Conservation (phyloP, 2,888 invertebrate species). For the Nemotelus pantherinus region DNA sequence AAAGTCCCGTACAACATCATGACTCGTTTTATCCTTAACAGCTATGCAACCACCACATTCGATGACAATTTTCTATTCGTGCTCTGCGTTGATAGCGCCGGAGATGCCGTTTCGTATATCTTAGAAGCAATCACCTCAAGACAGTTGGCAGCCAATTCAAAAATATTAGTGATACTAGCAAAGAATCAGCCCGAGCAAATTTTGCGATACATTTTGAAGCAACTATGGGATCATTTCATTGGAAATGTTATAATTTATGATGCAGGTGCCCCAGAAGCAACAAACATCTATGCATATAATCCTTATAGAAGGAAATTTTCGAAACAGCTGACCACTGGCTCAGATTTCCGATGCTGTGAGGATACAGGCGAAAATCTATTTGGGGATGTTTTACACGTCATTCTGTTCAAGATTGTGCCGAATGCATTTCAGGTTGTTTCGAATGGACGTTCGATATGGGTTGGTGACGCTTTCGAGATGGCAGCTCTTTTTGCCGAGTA, state of each 20-base stretch:
- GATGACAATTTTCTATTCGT: slow-evolving; percentile 20
- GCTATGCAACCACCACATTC: neutral
- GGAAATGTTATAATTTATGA: neutral
- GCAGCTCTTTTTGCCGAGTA: neutral
- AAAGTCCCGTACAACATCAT: neutral
- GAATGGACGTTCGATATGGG: slow-evolving; percentile 2
- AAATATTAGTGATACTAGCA: slow-evolving; percentile 11
- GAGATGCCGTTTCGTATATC: neutral
- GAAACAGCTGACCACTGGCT: too few species aligned
- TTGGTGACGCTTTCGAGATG: neutral
- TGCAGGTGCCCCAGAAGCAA: neutral
- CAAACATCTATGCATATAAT: neutral
- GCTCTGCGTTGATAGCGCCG: neutral
- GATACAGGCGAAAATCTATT: slow-evolving; percentile 30
- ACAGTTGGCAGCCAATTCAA: neutral
- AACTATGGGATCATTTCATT: neutral
- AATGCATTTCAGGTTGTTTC: slow-evolving; percentile 7
- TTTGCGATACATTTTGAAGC: neutral
- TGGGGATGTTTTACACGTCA: neutral
- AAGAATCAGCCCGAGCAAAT: neutral
- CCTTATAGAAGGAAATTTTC: slow-evolving; percentile 7
- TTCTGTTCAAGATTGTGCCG: slow-evolving; percentile 5
- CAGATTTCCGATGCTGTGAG: too few species aligned
- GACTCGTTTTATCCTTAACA: neutral
- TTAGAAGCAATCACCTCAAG: neutral